These are phyloP conservation scores for Heliconius sara DNA, from an alignment of 2,888 invertebrate genomes.

Conservation along the genomic window DNA sequence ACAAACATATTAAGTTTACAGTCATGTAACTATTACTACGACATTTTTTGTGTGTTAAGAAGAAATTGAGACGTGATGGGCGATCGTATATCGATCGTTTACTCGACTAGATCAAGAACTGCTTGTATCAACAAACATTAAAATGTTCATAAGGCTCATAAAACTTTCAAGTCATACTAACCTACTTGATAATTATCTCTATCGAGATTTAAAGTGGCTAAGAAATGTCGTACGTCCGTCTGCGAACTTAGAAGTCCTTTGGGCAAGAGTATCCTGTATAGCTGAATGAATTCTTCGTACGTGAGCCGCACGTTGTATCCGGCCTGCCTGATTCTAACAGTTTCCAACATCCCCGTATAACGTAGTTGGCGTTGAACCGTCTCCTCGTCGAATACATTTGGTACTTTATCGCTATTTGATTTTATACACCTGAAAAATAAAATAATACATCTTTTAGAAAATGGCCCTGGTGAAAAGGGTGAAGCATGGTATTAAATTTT, in stretches of 20 bases:
- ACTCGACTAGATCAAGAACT: too few species aligned
- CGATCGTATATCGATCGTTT: too few species aligned
- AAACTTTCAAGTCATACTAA: conserved; percentile 53
- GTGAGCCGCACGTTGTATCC: conserved; percentile 97
- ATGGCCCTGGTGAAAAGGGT: too few species aligned
- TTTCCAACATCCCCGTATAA: conserved; percentile 98
- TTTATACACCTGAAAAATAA: conserved; percentile 91
- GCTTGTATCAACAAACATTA: background rate
- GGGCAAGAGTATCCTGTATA: conserved; percentile 95
- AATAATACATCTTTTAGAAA: background rate
- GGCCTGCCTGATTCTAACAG: conserved; percentile 96
- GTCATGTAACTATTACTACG: background rate
- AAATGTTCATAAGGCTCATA: background rate
- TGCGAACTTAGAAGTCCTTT: conserved; percentile 94
- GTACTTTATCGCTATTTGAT: conserved; percentile 96
- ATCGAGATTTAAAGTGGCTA: conserved; percentile 92
- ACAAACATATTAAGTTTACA: background rate
- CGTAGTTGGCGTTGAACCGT: conserved; percentile 93
- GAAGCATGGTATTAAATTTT: too few species aligned
- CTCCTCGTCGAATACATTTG: conserved; percentile 96
- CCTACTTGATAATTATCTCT: conserved; percentile 95
- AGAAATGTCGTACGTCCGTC: conserved; percentile 92
- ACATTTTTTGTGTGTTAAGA: too few species aligned
- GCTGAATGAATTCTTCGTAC: conserved; percentile 96
- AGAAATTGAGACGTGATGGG: too few species aligned